Conservation (phyloP, 2,797 vertebrate genomes). For the Coregonus suidteri region DNA sequence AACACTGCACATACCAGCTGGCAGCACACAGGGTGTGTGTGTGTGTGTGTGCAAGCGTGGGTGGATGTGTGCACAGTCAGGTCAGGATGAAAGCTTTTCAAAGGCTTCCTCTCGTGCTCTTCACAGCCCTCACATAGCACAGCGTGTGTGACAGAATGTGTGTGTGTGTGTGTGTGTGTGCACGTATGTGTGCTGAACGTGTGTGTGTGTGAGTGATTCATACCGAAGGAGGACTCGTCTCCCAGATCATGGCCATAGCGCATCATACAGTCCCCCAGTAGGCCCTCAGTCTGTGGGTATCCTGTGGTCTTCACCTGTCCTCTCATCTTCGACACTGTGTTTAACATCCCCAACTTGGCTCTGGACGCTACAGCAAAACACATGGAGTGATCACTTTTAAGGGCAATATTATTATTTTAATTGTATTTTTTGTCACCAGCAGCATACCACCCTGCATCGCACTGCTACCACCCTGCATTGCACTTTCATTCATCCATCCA, state of each 20-base stretch:
- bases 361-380: conserved; percentile 78
- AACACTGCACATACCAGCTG: neutral
- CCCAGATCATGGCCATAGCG: conserved; percentile 90
- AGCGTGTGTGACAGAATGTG: neutral
- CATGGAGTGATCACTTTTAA: neutral
- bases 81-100: conserved; percentile 4
- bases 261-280: conserved; percentile 93
- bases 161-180: neutral
- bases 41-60: neutral
- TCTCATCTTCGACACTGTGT: conserved; percentile 92
- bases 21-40: neutral
- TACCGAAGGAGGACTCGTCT: conserved; percentile 89
- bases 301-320: conserved; percentile 90
- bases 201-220: conserved; percentile 27
- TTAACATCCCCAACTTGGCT: conserved; percentile 92
- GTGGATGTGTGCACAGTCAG: neutral
- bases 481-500: neutral
- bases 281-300: conserved; percentile 91
- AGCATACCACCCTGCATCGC: too few species aligned
- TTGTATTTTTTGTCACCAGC: too few species aligned
- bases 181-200: neutral
- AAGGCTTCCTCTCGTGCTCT: conserved; percentile 1
- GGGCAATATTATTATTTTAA: too few species aligned
- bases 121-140: conserved; percentile 1
- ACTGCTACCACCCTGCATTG: too few species aligned